A percentile compares a stretch with the other conserved stretches of the same genome.
These are phyloP conservation scores for Microcebus murinus DNA, from an alignment of 2,113 vertebrate species.

Conservation along the genomic window DNA sequence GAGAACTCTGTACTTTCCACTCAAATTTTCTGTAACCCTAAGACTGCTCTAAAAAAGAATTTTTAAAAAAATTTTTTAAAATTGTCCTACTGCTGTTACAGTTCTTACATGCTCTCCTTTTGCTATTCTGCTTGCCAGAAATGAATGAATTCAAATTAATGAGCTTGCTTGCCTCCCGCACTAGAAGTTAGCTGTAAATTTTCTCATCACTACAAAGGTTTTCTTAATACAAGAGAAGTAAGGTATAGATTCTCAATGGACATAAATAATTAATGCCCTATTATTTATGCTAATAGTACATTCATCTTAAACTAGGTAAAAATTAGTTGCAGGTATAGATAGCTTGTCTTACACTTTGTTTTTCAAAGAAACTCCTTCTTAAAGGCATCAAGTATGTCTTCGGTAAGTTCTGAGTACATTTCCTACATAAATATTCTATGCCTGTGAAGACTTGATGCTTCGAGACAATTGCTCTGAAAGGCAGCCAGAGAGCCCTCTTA, in stretches of 20 bases:
- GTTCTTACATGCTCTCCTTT: background rate
- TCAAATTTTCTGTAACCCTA: background rate
- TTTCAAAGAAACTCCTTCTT: conserved; percentile 45
- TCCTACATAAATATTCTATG: background rate
- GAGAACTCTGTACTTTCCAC: background rate
- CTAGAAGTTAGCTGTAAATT: background rate
- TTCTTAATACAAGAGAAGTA: background rate
- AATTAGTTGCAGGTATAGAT: background rate
- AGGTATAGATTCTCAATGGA: background rate
- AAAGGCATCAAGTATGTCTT: background rate
- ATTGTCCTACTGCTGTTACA: background rate
- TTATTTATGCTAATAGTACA: background rate
- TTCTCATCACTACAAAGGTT: background rate
- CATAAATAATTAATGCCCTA: background rate
- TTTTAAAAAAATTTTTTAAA: background rate
- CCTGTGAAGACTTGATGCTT: background rate
- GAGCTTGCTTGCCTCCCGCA: background rate
- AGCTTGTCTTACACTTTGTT: background rate
- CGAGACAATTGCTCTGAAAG: background rate
- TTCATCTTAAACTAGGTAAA: background rate
- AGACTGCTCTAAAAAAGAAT: background rate
- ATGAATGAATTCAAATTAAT: background rate
- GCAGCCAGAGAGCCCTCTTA: background rate
- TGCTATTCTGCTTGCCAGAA: background rate
- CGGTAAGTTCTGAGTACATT: background rate